Evolutionary conservation across 2,888 invertebrate genomes (phyloP).

Genomic region (Rhorus exstirpatorius): DNA sequence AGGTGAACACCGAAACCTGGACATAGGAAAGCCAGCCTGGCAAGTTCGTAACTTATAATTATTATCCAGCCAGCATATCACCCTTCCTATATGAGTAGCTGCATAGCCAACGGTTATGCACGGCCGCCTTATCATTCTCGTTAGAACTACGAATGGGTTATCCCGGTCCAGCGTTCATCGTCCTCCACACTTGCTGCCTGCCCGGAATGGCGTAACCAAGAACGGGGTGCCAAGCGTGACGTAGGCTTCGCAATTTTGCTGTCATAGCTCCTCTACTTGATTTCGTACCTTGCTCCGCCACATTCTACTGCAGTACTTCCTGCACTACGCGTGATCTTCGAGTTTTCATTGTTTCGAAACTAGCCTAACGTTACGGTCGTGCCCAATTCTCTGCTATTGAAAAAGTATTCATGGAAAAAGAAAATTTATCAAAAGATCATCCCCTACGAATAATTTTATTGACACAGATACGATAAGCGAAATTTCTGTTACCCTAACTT

Average conservation of each 20-base stretch:
- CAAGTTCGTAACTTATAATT: constrained; percentile 84
- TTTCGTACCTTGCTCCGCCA: constrained; percentile 6
- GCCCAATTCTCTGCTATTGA: too few species aligned
- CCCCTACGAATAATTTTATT: too few species aligned
- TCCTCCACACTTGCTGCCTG: constrained; percentile 9
- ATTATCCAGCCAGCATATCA: constrained; percentile 76
- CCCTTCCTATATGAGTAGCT: constrained; percentile 27
- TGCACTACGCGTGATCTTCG: too few species aligned
- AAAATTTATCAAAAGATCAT: too few species aligned
- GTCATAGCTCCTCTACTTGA: background rate
- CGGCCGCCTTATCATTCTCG: constrained; percentile 58
- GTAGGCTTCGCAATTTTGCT: constrained; percentile 7
- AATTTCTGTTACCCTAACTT: too few species aligned
- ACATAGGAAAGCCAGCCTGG: constrained; percentile 77
- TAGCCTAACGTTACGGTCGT: too few species aligned
- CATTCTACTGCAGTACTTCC: background rate
- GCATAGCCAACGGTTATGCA: constrained; percentile 60
- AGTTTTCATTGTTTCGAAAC: too few species aligned
- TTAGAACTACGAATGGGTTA: constrained; percentile 56
- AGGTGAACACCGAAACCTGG: constrained; percentile 63
- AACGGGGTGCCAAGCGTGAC: constrained; percentile 34
- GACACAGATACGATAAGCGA: too few species aligned
- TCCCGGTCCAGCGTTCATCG: constrained; percentile 13
- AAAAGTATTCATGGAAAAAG: too few species aligned
- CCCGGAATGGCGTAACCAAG: constrained; percentile 29